These are phyloP conservation scores for Falcunculus frontatus DNA, from an alignment of 2,113 vertebrate genomes.

Conservation along the genomic window DNA sequence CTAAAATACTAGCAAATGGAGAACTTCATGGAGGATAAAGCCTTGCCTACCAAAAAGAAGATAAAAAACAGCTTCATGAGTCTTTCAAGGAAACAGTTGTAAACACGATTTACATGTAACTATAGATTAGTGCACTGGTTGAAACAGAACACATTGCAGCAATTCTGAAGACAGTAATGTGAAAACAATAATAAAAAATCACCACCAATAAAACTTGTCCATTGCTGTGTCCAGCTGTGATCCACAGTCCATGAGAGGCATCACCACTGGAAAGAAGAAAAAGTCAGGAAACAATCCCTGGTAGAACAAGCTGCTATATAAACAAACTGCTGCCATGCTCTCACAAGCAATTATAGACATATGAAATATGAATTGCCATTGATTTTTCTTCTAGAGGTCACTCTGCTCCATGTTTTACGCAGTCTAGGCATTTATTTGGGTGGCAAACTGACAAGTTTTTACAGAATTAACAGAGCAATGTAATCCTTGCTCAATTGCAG, in stretches of 20 bases:
- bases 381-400: conserved; percentile 83
- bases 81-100: conserved; percentile 54
- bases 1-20: conserved; percentile 83
- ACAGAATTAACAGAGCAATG: conserved; percentile 66
- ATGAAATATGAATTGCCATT: conserved; percentile 90
- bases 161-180: conserved; percentile 35
- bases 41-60: conserved; percentile 22
- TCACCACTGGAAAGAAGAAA: conserved; percentile 37
- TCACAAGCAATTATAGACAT: conserved; percentile 84
- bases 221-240: conserved; percentile 31
- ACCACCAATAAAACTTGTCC: conserved; percentile 22
- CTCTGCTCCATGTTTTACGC: conserved; percentile 73
- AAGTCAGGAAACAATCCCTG: conserved; percentile 55
- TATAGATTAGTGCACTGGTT: neutral
- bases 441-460: conserved; percentile 76
- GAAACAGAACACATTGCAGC: neutral
- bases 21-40: conserved; percentile 79
- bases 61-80: conserved; percentile 2
- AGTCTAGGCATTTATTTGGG: conserved; percentile 82
- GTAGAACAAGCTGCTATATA: conserved; percentile 38
- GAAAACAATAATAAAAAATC: conserved; percentile 25
- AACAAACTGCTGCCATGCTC: conserved; percentile 72
- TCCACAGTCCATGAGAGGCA: conserved; percentile 18
- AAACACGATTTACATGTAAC: neutral
- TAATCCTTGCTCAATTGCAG: conserved; percentile 67